Percentiles rank a stretch among this genome's conserved stretches.
Conservation (phyloP, 2,888 invertebrate species). For the Tenthredo amoena region DNA sequence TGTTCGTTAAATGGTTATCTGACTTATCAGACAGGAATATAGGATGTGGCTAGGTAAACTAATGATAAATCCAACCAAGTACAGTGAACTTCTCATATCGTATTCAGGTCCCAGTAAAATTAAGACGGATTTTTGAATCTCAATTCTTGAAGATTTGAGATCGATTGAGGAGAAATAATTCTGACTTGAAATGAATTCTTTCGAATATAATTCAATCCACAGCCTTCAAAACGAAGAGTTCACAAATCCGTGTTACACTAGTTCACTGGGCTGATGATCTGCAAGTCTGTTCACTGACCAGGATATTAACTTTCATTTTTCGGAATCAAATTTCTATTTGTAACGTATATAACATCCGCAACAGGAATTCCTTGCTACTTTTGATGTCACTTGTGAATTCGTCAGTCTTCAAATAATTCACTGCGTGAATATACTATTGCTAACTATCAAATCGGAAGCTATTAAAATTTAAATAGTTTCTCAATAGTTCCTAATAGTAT, state of each 20-base stretch:
- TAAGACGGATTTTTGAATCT: background rate
- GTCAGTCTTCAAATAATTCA: background rate
- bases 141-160: background rate
- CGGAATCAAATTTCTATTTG: background rate
- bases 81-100: background rate
- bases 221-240: background rate
- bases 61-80: background rate
- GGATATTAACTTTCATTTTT: slow-evolving; percentile 6
- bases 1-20: background rate
- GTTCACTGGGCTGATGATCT: background rate
- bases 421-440: background rate
- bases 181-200: background rate
- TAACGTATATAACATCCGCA: background rate
- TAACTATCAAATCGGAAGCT: background rate
- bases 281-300: background rate
- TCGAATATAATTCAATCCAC: background rate
- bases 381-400: background rate
- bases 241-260: background rate
- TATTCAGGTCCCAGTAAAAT: background rate
- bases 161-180: background rate
- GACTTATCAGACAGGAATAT: background rate
- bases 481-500: background rate
- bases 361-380: background rate
- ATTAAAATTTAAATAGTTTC: background rate
- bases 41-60: background rate